These are phyloP conservation scores for Pycnonotus jocosus DNA, from an alignment of 2,113 vertebrate genomes.

Conservation along the genomic window DNA sequence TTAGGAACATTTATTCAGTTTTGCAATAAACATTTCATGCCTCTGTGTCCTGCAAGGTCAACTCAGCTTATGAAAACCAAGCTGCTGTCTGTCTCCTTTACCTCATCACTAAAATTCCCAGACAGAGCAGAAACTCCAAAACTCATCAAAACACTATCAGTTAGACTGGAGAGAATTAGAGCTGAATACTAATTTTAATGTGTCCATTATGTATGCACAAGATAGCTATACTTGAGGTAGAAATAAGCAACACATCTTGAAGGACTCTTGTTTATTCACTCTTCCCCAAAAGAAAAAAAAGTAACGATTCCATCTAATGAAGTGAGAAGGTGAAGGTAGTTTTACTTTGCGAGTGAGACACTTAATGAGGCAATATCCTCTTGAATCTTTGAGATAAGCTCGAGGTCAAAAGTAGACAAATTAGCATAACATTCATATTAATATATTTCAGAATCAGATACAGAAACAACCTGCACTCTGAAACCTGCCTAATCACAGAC, in stretches of 20 bases:
- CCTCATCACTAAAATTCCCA: constrained; percentile 48
- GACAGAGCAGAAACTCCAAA: constrained; percentile 46
- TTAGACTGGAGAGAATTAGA: constrained; percentile 21
- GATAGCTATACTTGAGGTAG: constrained; percentile 15
- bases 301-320: constrained; percentile 58
- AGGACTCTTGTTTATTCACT: constrained; percentile 54
- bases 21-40: constrained; percentile 22
- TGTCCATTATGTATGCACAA: background rate
- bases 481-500: constrained; percentile 83
- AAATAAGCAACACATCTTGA: constrained; percentile 32
- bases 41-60: constrained; percentile 45
- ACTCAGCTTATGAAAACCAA: constrained; percentile 34
- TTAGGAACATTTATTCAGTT: background rate
- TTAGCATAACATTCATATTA: constrained; percentile 81
- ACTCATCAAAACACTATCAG: constrained; percentile 50
- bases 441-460: constrained; percentile 71
- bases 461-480: constrained; percentile 68
- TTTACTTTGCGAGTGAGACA: constrained; percentile 51
- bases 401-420: constrained; percentile 76
- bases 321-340: constrained; percentile 64
- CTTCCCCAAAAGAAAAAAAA: constrained; percentile 28
- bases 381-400: constrained; percentile 74
- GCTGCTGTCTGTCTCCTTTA: constrained; percentile 12
- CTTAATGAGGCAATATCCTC: constrained; percentile 74
- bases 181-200: constrained; percentile 50